These are phyloP conservation scores for Cetoscarus ocellatus DNA, from an alignment of 2,797 vertebrate species.

Conservation along the genomic window DNA sequence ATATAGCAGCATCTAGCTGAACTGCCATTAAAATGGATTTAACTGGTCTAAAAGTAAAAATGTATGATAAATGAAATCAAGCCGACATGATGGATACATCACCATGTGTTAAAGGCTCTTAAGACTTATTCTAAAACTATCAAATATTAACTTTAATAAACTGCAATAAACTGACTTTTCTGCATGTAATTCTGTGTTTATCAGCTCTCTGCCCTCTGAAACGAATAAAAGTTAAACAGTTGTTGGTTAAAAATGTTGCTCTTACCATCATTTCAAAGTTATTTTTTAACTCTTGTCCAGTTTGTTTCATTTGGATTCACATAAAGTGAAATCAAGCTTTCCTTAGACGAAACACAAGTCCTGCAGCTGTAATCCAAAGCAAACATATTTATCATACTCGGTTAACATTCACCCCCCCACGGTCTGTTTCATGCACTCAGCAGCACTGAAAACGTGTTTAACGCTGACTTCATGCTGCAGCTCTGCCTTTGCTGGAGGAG, in stretches of 20 bases:
- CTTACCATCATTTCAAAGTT: constrained; percentile 8
- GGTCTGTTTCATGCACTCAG: neutral
- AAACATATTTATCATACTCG: constrained; percentile 23
- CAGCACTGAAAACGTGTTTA: neutral
- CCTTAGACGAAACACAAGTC: constrained; percentile 13
- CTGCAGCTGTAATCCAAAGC: constrained; percentile 27
- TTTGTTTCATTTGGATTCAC: constrained; percentile 24
- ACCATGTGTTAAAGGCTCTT: no score
- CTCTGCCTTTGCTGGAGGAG: neutral
- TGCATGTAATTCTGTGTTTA: neutral
- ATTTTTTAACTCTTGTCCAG: constrained; percentile 21
- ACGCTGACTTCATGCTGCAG: neutral
- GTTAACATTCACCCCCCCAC: neutral
- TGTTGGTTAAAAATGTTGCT: neutral
- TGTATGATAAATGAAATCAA: no score
- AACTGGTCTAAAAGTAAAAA: no score
- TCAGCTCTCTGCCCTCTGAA: neutral
- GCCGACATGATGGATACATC: no score
- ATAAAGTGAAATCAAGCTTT: constrained; percentile 12
- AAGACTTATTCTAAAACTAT: no score
- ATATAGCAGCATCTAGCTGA: no score
- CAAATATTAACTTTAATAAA: no score
- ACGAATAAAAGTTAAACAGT: neutral
- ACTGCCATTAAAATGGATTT: no score
- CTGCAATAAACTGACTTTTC: no score